Evolutionary conservation across 1,140 invertebrate genomes (phyloP).

Genomic region (Calycopis cecrops): DNA sequence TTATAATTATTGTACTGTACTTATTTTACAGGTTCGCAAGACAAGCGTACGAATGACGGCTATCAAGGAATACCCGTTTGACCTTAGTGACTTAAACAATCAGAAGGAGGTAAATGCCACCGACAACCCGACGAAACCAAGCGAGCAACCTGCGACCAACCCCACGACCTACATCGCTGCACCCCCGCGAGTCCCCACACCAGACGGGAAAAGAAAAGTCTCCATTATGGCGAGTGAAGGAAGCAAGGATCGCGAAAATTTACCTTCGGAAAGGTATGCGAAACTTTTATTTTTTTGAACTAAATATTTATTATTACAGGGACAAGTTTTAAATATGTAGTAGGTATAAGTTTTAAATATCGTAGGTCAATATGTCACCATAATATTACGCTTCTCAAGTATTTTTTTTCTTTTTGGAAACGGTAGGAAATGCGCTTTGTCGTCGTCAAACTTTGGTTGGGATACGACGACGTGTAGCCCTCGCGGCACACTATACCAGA

Average conservation of each 20-base stretch:
- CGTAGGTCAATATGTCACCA: no score
- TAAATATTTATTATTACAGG: no score
- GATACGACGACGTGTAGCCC: no score
- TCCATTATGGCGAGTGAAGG: slow-evolving; percentile 64
- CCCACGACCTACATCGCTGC: slow-evolving; percentile 19
- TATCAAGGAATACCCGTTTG: slow-evolving; percentile 73
- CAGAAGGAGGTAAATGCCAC: slow-evolving; percentile 29
- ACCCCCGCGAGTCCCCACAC: slow-evolving; percentile 16
- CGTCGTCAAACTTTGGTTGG: no score
- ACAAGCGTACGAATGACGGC: slow-evolving; percentile 70
- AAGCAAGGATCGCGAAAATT: slow-evolving; percentile 61
- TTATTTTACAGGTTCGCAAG: slow-evolving; percentile 56
- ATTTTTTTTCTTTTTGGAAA: no score
- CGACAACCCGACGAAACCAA: slow-evolving; percentile 12
- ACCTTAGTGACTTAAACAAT: slow-evolving; percentile 62
- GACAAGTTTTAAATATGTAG: no score
- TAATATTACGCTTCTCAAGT: no score
- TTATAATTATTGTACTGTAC: no score
- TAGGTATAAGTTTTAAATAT: no score
- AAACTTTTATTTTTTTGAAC: background rate
- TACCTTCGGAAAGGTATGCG: slow-evolving; percentile 50
- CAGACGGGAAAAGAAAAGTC: slow-evolving; percentile 59
- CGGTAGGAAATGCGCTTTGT: no score
- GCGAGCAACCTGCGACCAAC: slow-evolving; percentile 21
- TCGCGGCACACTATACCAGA: no score